Conservation (phyloP, 1,140 invertebrate species). For the Camponotus pennsylvanicus region DNA sequence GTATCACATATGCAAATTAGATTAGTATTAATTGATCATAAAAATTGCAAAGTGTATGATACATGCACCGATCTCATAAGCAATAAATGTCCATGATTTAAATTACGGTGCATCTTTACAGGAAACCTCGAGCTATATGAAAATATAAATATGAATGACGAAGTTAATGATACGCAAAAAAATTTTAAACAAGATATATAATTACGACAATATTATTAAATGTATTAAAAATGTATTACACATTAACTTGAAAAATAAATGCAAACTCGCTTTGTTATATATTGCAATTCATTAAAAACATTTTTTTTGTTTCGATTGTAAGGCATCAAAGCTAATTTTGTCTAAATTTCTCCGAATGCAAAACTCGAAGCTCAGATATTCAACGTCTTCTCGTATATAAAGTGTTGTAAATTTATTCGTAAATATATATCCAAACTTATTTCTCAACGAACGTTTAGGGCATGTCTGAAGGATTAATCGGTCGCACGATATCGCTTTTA, state of each 20-base stretch:
- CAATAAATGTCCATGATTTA: background rate
- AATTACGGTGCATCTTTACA: background rate
- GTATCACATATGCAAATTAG: background rate
- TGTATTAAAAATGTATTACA: background rate
- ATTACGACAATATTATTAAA: background rate
- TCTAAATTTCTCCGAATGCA: background rate
- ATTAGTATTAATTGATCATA: constrained; percentile 21
- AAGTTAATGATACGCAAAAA: background rate
- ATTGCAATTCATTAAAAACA: background rate
- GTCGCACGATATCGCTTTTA: background rate
- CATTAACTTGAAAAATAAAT: background rate
- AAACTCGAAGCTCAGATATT: background rate
- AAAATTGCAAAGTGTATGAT: background rate
- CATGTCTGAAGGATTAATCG: constrained; percentile 24
- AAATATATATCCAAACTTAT: background rate
- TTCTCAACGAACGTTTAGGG: background rate
- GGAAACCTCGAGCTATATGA: background rate
- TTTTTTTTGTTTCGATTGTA: background rate
- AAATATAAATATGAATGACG: background rate
- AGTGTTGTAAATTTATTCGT: too few relatives aligned
- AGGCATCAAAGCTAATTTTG: background rate
- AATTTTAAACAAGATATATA: background rate
- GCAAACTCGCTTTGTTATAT: background rate
- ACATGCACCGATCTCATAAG: background rate
- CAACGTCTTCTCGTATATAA: too few relatives aligned